Evolutionary conservation across 2,888 invertebrate species (phyloP), one percentile per base, ranked within the genome.

Genomic region (Euzophera pinguis): DNA sequence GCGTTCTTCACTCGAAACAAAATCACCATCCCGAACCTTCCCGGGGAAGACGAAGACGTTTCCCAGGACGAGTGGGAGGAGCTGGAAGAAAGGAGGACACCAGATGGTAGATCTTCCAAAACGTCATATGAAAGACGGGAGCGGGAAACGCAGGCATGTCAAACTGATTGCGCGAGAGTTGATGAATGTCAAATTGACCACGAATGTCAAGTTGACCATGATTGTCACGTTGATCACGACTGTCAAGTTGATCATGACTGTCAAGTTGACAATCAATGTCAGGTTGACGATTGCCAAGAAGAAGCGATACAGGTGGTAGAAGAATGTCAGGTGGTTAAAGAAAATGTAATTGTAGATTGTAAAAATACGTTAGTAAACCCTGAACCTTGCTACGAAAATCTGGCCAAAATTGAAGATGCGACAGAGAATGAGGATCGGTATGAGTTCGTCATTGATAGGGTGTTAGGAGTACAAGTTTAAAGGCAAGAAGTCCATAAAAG

Each of bases 1-100:
- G 97, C 97, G 39, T 98, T 98, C 90, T 98, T 98, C 84, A 98
- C 97, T 0, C 93, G 95, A 67, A 93, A 94, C 60, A 95, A 95
- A 67, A 83, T 94, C 32, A 94, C 93, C 56, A 94, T 96, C 69
- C 96, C 96, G 53, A 92, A 95, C 58, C 81, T 96, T 60, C 95
- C 95, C 1, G 91, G 92, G 13, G 95, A 95, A 47, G 93, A 93
- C 58, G 78, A 71, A 7, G 75, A 76, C 13, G 84, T 80, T 13
- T 89, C 89, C 0, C 88, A 85, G 49, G 89, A 89, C 66, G 90
- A 90, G n/a, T 89, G 89, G 90, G 89, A 88, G 37, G 83, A 87
- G 5, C 62, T 86, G 0, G 89, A 88, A 52, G 88, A 89, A 55
- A 60, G 90, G 7, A 66, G 87, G 4, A 90, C 90, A 0, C 90